phyloP scores from a whole-genome alignment of 2,113 vertebrate genomes.

The Arvicanthis niloticus region DNA sequence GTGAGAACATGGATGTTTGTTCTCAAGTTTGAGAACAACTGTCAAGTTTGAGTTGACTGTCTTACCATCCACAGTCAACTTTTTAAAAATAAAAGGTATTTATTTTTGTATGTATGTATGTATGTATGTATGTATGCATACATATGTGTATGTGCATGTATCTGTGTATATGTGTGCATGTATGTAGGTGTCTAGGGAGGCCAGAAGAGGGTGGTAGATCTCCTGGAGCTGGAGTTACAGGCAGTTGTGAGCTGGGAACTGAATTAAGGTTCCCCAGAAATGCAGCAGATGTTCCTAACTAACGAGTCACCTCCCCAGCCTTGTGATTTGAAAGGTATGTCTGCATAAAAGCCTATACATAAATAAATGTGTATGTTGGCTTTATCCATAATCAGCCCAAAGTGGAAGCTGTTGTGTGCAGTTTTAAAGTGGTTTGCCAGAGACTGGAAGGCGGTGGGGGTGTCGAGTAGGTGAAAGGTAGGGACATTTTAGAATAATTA shows the following conservation, averaged over 20 bases:
- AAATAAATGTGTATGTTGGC: not conserved
- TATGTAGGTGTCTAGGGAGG: not conserved
- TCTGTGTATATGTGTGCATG: not conserved
- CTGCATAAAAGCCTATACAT: not conserved
- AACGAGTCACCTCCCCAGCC: not conserved
- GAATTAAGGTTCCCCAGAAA: not conserved
- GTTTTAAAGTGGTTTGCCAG: not conserved
- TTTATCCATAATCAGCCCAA: not conserved
- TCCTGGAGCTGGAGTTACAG: not conserved
- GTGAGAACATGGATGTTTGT: constrained; percentile 2
- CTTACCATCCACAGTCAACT: not conserved
- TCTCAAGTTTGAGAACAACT: not conserved
- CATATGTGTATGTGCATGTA: not conserved
- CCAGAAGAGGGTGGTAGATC: not conserved
- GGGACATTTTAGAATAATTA: not conserved
- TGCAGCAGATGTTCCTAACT: not conserved
- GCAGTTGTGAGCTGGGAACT: not conserved
- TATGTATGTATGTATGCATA: not conserved
- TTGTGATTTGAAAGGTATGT: not conserved
- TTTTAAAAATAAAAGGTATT: not conserved
- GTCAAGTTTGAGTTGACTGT: not conserved
- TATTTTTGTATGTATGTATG: not conserved
- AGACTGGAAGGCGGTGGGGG: not conserved
- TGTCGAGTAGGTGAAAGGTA: not conserved
- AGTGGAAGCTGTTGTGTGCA: not conserved